Conservation (phyloP, 2,888 invertebrate genomes). For the Cepaea hortensis region DNA sequence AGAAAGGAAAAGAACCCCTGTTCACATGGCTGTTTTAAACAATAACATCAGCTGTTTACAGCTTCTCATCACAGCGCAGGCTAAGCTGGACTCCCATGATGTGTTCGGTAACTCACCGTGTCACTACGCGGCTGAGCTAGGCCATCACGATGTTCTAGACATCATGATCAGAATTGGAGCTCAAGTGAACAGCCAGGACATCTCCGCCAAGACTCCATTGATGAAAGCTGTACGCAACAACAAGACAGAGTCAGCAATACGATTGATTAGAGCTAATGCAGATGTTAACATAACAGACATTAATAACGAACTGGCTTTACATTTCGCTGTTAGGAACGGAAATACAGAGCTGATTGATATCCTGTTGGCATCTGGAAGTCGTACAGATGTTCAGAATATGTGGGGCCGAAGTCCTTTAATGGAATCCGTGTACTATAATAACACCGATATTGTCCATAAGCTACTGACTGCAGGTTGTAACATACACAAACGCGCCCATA, state of each 20-base stretch:
- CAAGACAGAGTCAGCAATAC: conserved; percentile 70
- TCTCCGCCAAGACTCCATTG: conserved; percentile 73
- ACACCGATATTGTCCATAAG: conserved; percentile 69
- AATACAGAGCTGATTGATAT: conserved; percentile 68
- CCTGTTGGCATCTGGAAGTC: conserved; percentile 68
- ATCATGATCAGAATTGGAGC: conserved; percentile 70
- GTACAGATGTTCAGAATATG: conserved; percentile 73
- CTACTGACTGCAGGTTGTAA: conserved; percentile 69
- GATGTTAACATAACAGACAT: conserved; percentile 73
- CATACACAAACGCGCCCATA: conserved; percentile 71
- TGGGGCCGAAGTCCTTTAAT: conserved; percentile 74
- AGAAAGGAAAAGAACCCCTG: conserved; percentile 70
- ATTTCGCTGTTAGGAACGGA: conserved; percentile 73
- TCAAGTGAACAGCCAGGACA: conserved; percentile 72
- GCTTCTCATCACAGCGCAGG: conserved; percentile 70
- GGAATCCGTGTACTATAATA: conserved; percentile 75
- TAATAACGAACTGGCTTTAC: conserved; percentile 73
- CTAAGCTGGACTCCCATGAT: conserved; percentile 71
- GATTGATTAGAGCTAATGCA: conserved; percentile 68
- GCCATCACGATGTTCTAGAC: conserved; percentile 71
- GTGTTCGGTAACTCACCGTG: conserved; percentile 74
- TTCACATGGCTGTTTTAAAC: conserved; percentile 73
- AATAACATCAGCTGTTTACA: conserved; percentile 74
- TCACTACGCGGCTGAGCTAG: conserved; percentile 75
- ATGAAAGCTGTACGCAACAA: conserved; percentile 75